A percentile compares a stretch with the other conserved stretches of the same genome.
phyloP scores from a whole-genome alignment of 2,797 vertebrate genomes.

The Parotocinclus haroldoi region DNA sequence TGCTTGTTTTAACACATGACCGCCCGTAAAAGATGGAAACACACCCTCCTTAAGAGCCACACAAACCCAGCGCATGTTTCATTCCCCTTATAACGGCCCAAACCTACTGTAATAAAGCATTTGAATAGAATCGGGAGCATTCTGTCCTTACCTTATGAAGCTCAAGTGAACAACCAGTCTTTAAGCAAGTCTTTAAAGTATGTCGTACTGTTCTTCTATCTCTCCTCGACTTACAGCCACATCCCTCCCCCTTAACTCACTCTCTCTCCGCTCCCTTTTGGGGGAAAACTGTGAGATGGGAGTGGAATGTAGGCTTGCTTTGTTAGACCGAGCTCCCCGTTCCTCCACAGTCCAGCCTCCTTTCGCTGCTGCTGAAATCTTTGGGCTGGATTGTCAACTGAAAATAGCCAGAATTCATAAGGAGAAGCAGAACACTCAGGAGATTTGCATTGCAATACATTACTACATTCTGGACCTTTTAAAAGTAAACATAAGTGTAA shows the following conservation, averaged over 20 bases:
- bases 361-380: constrained; percentile 60
- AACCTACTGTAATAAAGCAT: constrained; percentile 8
- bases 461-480: neutral
- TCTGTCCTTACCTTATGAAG: neutral
- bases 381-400: constrained; percentile 52
- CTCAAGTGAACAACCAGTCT: constrained; percentile 5
- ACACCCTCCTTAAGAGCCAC: too few relatives aligned
- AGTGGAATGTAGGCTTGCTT: constrained; percentile 64
- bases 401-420: constrained; percentile 51
- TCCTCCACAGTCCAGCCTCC: constrained; percentile 57
- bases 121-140: too few relatives aligned
- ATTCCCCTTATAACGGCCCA: neutral
- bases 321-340: constrained; percentile 66
- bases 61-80: too few relatives aligned
- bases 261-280: constrained; percentile 37
- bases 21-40: too few relatives aligned
- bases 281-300: constrained; percentile 30
- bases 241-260: constrained; percentile 39
- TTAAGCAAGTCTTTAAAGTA: neutral
- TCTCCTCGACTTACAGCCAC: constrained; percentile 14
- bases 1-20: too few relatives aligned
- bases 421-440: neutral
- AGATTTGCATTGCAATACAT: neutral
- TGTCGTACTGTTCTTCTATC: constrained; percentile 14
- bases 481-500: too few relatives aligned